Base-by-base conservation (phyloP, 2,888 invertebrate species). In the Hybos culiciformis region DNA sequence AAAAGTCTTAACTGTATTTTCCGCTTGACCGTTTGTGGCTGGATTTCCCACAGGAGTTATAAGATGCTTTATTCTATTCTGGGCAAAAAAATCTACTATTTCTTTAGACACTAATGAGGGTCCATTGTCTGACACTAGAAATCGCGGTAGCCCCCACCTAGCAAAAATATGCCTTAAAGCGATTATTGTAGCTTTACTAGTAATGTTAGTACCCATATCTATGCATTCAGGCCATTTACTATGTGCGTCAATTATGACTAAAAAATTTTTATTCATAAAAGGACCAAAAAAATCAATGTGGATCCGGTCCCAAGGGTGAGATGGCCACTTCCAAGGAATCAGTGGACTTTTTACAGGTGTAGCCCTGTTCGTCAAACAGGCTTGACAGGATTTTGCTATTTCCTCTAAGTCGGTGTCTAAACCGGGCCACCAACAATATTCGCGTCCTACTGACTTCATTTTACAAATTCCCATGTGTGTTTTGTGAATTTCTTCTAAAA, bases 361-460 rank as follows among this genome's bases (percentile, higher is more conserved):
- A 9, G 43, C 34, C 33, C 32, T 43, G 18, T 39, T 33, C 9
- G 23, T 14, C 23, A 42, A 18, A 43, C 45, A 50, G 4, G 6
- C 34, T 8, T 29, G 36, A 31, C 47, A 50, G 3, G 43, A 37
- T 32, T 46, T 45, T 12, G 51, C 45, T 8, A 47, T 15, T 5
- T 51, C 48, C 42, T 54, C 52, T 5, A 51, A 44, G 26, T 54
- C 48, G 29, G 26, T 33, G 32, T 46, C 36, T 6, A 53, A 41
- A 20, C 47, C 49, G 11, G 52, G 51, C 44, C 50, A 53, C 43
- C 51, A 51, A 19, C 51, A 45, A 23, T 50, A 46, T 40, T 48
- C 46, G 40, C 45, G 33, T 5, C 50, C 48, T 39, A 46, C 12
- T 17, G 31, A n/a, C 33, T 49, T 48, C 37, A 44, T 49, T 41